Percentiles rank a stretch among this genome's conserved stretches.
Conservation (phyloP, 2,113 vertebrate species). For the Alethe diademata region DNA sequence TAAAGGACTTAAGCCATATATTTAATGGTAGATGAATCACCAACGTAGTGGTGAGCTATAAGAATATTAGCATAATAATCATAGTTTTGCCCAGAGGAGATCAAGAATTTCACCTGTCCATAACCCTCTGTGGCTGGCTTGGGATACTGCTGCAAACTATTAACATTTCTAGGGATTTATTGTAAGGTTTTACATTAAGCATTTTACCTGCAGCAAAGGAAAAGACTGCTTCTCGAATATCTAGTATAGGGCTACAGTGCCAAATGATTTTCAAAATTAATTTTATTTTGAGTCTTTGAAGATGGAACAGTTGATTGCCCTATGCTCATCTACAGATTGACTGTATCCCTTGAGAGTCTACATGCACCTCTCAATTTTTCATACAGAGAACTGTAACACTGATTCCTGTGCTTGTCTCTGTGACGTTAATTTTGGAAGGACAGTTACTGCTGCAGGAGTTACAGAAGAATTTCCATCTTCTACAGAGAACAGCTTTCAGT, state of each 20-base stretch:
- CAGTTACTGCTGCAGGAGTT: not conserved
- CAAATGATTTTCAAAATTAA: not conserved
- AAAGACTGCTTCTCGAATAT: not conserved
- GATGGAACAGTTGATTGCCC: not conserved
- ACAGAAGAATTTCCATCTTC: not conserved
- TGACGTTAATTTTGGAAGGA: not conserved
- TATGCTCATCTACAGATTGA: not conserved
- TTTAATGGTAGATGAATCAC: not conserved
- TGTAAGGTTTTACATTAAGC: not conserved
- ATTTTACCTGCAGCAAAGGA: not conserved
- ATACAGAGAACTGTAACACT: not conserved
- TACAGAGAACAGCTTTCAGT: not conserved
- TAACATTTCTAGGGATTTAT: not conserved
- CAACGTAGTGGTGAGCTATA: rapidly evolving
- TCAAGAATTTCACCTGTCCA: not conserved
- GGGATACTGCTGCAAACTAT: not conserved
- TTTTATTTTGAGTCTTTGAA: not conserved
- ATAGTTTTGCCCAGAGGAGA: not conserved
- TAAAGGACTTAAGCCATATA: not conserved
- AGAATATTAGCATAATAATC: not conserved
- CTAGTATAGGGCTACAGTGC: not conserved
- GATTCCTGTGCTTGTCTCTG: not conserved
- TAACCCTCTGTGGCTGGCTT: not conserved
- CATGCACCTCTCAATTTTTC: not conserved
- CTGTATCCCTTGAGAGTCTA: not conserved